Evolutionary conservation across 2,888 invertebrate genomes (phyloP).

Genomic region (Aporophyla lueneburgensis): DNA sequence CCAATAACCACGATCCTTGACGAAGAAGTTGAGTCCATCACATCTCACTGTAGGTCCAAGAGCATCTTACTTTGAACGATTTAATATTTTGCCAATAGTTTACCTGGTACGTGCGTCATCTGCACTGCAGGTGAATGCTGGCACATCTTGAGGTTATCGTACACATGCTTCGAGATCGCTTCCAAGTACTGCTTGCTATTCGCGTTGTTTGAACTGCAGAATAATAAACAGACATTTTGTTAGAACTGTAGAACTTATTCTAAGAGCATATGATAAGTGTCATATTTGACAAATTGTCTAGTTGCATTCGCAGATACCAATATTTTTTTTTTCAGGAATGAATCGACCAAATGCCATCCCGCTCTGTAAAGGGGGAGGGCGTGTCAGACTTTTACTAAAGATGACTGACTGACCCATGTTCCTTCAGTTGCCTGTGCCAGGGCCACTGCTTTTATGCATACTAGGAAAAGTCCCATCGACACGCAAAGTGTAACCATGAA

Average conservation of each 20-base stretch:
- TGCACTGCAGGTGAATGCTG: constrained; percentile 99
- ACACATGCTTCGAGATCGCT: constrained; percentile 96
- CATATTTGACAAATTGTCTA: background rate
- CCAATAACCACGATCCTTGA: too few relatives aligned
- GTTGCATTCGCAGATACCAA: too few relatives aligned
- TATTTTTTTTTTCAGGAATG: too few relatives aligned
- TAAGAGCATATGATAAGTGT: background rate
- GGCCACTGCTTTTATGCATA: too few relatives aligned
- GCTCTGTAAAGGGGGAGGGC: too few relatives aligned
- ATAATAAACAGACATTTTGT: background rate
- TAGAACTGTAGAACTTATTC: background rate
- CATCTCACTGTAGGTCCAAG: background rate
- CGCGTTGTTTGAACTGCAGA: constrained; percentile 92
- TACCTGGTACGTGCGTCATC: constrained; percentile 98
- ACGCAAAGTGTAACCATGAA: too few relatives aligned
- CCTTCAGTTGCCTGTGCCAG: too few relatives aligned
- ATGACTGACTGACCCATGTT: too few relatives aligned
- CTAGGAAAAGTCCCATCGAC: too few relatives aligned
- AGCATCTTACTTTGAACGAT: background rate
- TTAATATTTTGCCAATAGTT: constrained; percentile 12
- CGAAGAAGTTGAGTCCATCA: background rate
- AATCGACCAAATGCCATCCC: too few relatives aligned
- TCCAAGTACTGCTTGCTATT: constrained; percentile 99
- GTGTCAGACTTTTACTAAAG: too few relatives aligned
- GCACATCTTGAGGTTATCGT: constrained; percentile 98